Evolutionary conservation across 92 coral and sea anemone genomes (phyloP).

Genomic region (Bergia puertoricense): DNA sequence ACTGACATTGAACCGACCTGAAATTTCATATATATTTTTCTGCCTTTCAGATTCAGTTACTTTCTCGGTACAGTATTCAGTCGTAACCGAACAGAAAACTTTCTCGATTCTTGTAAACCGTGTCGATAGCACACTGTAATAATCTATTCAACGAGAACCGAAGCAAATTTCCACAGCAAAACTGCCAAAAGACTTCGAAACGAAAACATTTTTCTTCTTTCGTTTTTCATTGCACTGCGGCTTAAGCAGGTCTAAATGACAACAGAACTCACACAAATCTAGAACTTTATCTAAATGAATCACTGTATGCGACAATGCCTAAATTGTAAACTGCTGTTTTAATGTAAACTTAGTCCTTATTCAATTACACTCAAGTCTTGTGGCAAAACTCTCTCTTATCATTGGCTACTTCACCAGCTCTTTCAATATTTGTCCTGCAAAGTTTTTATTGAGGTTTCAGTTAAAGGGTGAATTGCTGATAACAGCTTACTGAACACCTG

Average conservation of each 20-base stretch:
- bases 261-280: neutral
- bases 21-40: neutral
- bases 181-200: no score
- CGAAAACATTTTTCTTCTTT: neutral
- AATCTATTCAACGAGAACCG: neutral
- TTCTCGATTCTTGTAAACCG: no score
- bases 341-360: neutral
- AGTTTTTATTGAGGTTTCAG: conserved; percentile 33
- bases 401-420: conserved; percentile 9
- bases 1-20: neutral
- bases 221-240: neutral
- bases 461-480: neutral
- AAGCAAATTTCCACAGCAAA: neutral
- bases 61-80: neutral
- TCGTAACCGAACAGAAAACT: neutral
- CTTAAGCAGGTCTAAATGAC: neutral
- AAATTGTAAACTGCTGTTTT: neutral
- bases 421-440: conserved; percentile 23
- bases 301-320: neutral
- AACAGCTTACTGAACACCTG: conserved; percentile 21
- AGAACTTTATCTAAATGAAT: conserved; percentile 12
- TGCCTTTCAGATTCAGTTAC: neutral
- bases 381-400: conserved; percentile 3
- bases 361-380: conserved; percentile 14
- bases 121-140: no score